These are phyloP conservation scores for Tinea trinotella DNA, from an alignment of 2,888 invertebrate genomes.

Conservation along the genomic window DNA sequence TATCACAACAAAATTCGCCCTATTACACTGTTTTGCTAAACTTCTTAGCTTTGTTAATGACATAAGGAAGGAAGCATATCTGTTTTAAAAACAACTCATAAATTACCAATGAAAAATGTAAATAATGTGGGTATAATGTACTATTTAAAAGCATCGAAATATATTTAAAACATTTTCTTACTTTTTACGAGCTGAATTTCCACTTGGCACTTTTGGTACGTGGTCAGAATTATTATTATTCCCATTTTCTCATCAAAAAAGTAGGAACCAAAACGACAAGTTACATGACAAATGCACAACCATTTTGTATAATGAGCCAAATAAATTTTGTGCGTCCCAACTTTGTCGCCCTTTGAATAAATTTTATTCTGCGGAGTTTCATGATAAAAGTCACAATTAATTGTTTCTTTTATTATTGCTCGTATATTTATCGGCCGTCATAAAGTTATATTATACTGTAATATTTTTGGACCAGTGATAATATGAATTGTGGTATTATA, in stretches of 20 bases:
- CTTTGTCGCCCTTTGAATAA: slow-evolving; percentile 16
- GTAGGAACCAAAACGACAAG: slow-evolving; percentile 5
- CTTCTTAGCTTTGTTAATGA: too few species aligned
- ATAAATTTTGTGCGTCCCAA: slow-evolving; percentile 7
- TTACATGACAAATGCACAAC: slow-evolving; percentile 15
- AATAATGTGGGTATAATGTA: too few species aligned
- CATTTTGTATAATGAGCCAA: slow-evolving; percentile 8
- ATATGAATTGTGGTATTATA: too few species aligned
- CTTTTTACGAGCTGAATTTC: not conserved
- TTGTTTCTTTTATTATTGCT: not conserved
- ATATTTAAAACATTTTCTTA: not conserved
- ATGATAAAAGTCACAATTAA: slow-evolving; percentile 13
- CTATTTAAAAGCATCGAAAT: too few species aligned
- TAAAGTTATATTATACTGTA: too few species aligned
- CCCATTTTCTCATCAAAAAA: not conserved
- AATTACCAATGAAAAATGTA: too few species aligned
- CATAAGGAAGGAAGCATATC: too few species aligned
- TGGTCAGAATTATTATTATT: not conserved
- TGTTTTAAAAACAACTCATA: too few species aligned
- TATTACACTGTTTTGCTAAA: too few species aligned
- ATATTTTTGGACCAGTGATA: too few species aligned
- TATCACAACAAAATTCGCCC: too few species aligned
- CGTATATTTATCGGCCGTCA: too few species aligned
- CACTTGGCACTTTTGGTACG: not conserved
- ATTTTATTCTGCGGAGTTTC: slow-evolving; percentile 8